Evolutionary conservation across 2,113 vertebrate genomes (phyloP), one percentile per base, ranked within the genome.

Genomic region (Phylloscopus whistleri): DNA sequence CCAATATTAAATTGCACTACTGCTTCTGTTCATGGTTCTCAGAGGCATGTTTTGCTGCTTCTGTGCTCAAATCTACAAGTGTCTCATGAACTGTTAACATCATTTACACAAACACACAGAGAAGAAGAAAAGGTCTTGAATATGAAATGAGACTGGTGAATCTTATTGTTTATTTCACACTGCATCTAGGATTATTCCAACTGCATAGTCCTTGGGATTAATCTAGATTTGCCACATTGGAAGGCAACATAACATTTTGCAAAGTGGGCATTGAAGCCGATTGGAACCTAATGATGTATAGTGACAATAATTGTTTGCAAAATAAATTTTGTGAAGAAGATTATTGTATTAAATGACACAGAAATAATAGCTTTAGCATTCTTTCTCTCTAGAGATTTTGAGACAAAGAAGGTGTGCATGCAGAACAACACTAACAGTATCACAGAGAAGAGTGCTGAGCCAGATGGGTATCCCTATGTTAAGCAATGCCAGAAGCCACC

Each of bases 231-330:
- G 22, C 23, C 33, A 78, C n/a, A 53, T 39, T 1, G 10, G 80
- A 92, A 83, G 58, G 58, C 41, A 94, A 67, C 23, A 48, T 35
- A 92, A 55, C 7, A 4, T 75, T 78, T 58, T 81, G 43, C 49
- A 23, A 75, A 87, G 44, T 14, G 26, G 49, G 3, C 66, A 70
- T 30, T 67, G 52, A 81, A 93, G 62, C 60, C 53, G n/a, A 93
- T 84, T 94, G 56, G 53, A 94, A 86, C 7, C 18, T 94, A 73
- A 81, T 35, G 52, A 72, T 53, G 18, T 88, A 85, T 26, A 93
- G 51, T 86, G 78, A 87, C 95, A 90, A 95, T 76, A 94, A 92
- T 73, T 48, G 33, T 39, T 64, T 69, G 19, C 51, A 87, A 94
- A 93, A 94, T 60, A 83, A 77, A 66, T 68, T 52, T 48, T 84